A percentile compares a stretch with the other conserved stretches of the same genome.
These are phyloP conservation scores for Pipistrellus kuhlii DNA, from an alignment of 2,797 vertebrate genomes.

Conservation along the genomic window DNA sequence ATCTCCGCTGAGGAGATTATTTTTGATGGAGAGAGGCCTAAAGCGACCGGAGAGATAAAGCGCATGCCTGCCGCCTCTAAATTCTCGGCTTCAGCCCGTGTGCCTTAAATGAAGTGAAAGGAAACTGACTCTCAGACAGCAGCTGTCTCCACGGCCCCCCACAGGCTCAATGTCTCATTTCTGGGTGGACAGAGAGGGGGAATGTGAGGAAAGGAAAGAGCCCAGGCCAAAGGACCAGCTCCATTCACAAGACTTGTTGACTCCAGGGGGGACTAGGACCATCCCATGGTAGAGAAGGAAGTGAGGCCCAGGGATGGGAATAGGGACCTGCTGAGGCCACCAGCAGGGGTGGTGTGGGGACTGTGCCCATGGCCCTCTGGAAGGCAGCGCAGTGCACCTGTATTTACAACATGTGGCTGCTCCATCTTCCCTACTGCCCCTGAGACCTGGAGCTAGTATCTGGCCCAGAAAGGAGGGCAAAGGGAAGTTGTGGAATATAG, in stretches of 20 bases:
- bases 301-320: neutral
- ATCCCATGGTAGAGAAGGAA: neutral
- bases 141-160: neutral
- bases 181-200: neutral
- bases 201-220: neutral
- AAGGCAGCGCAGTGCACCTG: neutral
- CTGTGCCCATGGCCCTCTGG: neutral
- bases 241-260: neutral
- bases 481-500: neutral
- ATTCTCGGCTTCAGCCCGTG: neutral
- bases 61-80: constrained; percentile 68
- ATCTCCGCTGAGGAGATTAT: constrained; percentile 83
- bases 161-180: neutral
- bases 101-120: constrained; percentile 55
- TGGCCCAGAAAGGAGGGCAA: neutral
- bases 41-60: constrained; percentile 77
- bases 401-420: neutral
- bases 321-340: neutral
- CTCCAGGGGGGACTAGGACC: neutral
- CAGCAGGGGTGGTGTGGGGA: neutral
- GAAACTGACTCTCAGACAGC: constrained; percentile 64
- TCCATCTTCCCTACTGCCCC: neutral
- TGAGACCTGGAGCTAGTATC: neutral
- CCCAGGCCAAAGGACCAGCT: neutral
- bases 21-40: constrained; percentile 72